Evolutionary conservation across 1,140 invertebrate genomes (phyloP), one percentile per base, ranked within the genome.

Genomic region (Drosophila insularis): DNA sequence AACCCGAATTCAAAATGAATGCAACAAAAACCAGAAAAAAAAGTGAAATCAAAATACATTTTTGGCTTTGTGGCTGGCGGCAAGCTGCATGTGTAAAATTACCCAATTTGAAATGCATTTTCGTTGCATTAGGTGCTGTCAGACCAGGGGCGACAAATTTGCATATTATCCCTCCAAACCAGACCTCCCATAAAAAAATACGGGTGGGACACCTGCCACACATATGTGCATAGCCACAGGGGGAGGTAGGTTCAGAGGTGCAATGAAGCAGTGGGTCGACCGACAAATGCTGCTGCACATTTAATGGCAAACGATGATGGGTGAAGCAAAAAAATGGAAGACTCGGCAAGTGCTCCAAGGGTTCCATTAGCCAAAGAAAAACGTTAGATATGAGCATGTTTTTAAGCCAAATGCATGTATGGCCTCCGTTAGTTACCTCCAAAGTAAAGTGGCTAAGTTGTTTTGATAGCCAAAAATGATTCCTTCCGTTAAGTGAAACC

Each of bases 81-180:
- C 71, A 32, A 19, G 68, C 23, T 74, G 74, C 81, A 82, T 87
- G 64, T 89, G 79, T 79, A 77, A 79, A 89, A 87, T 87, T 87
- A 89, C 69, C 79, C 76, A 81, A 87, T 87, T 82, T 46, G 53
- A 81, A 82, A 87, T 87, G 82, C 82, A 87, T 82, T 87, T 89
- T 64, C 31, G 71, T 75, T 87, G 82, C 82, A 87, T 80, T 87
- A 81, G 62, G 68, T 19, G 19, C 43, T 50, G 43, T 64, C 61
- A 68, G 68, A 31, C 71, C 14, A 23, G 17, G 35, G 35, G 37
- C 40, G 62, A 63, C 56, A 79, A 70, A 86, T 86, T 87, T 86
- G 68, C 82, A 82, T 86, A 79, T 87, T 79, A 82, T 65, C 35
- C 35, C 10, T 11, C 32, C 10, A 2, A 8, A 8, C 32, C 59